These are phyloP conservation scores for Varecia variegata DNA, from an alignment of 2,797 vertebrate species.

Conservation along the genomic window DNA sequence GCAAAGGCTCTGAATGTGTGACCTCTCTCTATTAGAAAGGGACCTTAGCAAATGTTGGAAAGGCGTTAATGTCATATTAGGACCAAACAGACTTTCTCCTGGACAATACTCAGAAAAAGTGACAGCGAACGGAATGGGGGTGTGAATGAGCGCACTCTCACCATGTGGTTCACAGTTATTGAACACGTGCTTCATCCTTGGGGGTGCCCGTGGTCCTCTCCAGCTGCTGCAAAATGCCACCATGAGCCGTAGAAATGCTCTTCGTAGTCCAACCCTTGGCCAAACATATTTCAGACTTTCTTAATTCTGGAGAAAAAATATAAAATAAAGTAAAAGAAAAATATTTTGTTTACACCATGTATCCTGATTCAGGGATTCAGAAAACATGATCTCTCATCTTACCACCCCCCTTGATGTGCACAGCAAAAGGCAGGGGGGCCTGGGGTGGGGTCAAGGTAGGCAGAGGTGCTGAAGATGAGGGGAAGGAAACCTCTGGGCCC, in stretches of 20 bases:
- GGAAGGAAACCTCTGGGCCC: background rate
- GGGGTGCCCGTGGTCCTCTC: background rate
- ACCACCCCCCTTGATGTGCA: background rate
- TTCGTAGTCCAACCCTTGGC: background rate
- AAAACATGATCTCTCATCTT: background rate
- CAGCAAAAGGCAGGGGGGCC: background rate
- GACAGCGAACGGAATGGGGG: background rate
- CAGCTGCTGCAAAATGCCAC: background rate
- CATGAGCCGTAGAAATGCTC: background rate
- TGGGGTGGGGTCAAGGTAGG: background rate
- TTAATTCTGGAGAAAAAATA: background rate
- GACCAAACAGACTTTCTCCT: background rate
- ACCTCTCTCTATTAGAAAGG: background rate
- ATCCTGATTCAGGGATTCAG: background rate
- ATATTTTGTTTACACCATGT: background rate
- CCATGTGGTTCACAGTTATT: background rate
- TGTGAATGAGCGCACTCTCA: background rate
- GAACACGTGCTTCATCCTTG: fast-evolving
- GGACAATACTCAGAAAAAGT: background rate
- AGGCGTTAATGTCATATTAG: background rate
- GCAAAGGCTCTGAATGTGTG: background rate
- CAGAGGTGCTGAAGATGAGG: background rate
- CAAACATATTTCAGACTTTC: background rate
- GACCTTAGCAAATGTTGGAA: background rate
- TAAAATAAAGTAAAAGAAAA: background rate